phyloP scores from a whole-genome alignment of 1,140 invertebrate species.

The Drosophila albomicans region DNA sequence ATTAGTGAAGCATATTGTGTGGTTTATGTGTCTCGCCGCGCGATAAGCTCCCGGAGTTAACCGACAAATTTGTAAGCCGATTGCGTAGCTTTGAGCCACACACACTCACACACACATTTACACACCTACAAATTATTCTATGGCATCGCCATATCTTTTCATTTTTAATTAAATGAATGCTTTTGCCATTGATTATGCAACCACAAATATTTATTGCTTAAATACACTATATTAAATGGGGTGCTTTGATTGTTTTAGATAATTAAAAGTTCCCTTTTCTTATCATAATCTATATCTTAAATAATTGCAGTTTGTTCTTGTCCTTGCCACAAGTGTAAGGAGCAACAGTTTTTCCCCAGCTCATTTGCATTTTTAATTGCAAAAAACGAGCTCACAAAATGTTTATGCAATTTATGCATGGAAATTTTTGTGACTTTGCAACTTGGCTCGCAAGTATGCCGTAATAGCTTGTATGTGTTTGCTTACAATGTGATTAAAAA shows the following conservation, averaged over 20 bases:
- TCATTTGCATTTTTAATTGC: slow-evolving; percentile 73
- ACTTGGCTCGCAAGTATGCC: neutral
- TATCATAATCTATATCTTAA: slow-evolving; percentile 1
- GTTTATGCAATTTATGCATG: slow-evolving; percentile 11
- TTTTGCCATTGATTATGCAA: slow-evolving; percentile 4
- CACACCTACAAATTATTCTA: neutral
- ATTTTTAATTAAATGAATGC: slow-evolving; percentile 20
- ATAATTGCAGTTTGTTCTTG: slow-evolving; percentile 2
- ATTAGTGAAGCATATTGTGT: slow-evolving; percentile 61
- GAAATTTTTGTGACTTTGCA: slow-evolving; percentile 10
- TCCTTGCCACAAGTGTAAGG: slow-evolving; percentile 4
- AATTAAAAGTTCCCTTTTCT: neutral
- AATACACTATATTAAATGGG: neutral
- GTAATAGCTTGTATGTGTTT: slow-evolving; percentile 13
- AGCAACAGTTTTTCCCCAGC: slow-evolving; percentile 31
- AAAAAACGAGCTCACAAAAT: slow-evolving; percentile 8
- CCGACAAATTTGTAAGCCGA: slow-evolving; percentile 21
- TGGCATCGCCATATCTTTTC: neutral
- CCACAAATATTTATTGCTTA: neutral
- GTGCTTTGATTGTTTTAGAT: neutral
- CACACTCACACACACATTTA: neutral
- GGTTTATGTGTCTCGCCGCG: slow-evolving; percentile 62
- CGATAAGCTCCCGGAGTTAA: slow-evolving; percentile 29
- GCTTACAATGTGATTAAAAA: neutral
- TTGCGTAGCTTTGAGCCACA: slow-evolving; percentile 7